Percentiles rank a stretch among this genome's conserved stretches.
These are phyloP conservation scores for Salvelinus fontinalis DNA, from an alignment of 2,113 vertebrate species.

Conservation along the genomic window DNA sequence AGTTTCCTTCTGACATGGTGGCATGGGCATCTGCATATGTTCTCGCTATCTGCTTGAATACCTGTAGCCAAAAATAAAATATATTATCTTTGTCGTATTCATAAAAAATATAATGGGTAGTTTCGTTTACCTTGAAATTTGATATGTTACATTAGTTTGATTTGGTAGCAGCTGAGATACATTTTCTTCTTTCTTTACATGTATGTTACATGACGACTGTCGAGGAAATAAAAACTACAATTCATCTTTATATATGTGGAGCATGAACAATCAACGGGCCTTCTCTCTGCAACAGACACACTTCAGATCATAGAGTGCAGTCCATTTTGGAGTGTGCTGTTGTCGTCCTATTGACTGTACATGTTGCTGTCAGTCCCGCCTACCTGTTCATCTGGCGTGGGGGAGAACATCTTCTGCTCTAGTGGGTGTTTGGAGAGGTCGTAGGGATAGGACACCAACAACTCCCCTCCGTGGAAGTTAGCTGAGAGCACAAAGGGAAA, in stretches of 20 bases:
- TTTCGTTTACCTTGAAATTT: too few relatives aligned
- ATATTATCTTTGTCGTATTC: neutral
- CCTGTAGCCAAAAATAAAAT: slow-evolving; percentile 63
- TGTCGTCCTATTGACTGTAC: too few relatives aligned
- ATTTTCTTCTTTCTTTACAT: too few relatives aligned
- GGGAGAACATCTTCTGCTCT: slow-evolving; percentile 83
- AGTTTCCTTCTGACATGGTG: slow-evolving; percentile 79
- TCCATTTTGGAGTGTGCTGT: too few relatives aligned
- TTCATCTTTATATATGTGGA: too few relatives aligned
- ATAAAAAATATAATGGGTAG: neutral
- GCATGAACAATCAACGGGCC: neutral
- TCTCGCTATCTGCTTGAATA: slow-evolving; percentile 86
- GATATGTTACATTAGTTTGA: too few relatives aligned
- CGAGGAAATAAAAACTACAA: too few relatives aligned
- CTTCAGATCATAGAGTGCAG: too few relatives aligned
- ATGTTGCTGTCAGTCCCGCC: neutral
- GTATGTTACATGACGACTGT: too few relatives aligned
- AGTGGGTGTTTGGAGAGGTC: slow-evolving; percentile 86
- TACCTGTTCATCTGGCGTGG: slow-evolving; percentile 91
- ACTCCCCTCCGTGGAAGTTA: slow-evolving; percentile 88
- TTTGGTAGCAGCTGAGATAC: too few relatives aligned
- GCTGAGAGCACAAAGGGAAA: slow-evolving; percentile 94
- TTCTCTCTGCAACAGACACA: neutral
- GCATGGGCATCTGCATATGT: slow-evolving; percentile 83
- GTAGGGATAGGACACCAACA: slow-evolving; percentile 92